Conservation (phyloP, 2,113 vertebrate species). For the Mandrillus leucophaeus region DNA sequence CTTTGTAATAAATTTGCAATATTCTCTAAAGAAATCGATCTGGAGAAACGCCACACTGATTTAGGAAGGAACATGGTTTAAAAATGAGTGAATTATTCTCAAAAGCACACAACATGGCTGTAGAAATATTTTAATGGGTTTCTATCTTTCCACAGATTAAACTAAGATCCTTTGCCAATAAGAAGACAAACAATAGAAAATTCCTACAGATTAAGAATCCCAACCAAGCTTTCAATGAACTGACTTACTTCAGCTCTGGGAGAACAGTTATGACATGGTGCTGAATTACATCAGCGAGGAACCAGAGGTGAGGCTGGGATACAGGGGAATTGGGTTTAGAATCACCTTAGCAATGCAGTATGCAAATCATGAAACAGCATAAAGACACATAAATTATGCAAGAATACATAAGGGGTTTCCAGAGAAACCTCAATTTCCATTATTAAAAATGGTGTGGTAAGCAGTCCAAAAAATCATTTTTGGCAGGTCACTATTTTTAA, state of each 20-base stretch:
- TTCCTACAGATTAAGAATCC: conserved; percentile 7
- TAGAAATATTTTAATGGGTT: not conserved
- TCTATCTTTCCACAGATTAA: not conserved
- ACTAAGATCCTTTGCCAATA: conserved; percentile 40
- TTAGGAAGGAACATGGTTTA: conserved; percentile 51
- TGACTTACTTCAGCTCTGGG: not conserved
- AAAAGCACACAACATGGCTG: conserved; percentile 2
- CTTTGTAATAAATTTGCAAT: conserved; percentile 67
- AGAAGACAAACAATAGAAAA: conserved; percentile 31
- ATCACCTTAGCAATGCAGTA: not conserved
- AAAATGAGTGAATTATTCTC: conserved; percentile 55
- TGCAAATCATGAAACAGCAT: not conserved
- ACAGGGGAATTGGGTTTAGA: not conserved
- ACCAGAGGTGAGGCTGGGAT: not conserved
- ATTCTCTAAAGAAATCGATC: conserved; percentile 50
- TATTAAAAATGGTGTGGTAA: conserved; percentile 25
- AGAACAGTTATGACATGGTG: not conserved
- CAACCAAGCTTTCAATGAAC: not conserved
- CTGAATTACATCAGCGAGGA: not conserved
- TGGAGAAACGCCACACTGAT: conserved; percentile 68
- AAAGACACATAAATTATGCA: not conserved
- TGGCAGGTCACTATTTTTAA: not conserved
- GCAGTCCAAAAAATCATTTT: conserved; percentile 1
- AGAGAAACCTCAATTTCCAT: conserved; percentile 1
- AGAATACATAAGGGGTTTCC: not conserved